Evolutionary conservation across 92 coral and sea anemone genomes (phyloP).

Genomic region (Bergia puertoricense): DNA sequence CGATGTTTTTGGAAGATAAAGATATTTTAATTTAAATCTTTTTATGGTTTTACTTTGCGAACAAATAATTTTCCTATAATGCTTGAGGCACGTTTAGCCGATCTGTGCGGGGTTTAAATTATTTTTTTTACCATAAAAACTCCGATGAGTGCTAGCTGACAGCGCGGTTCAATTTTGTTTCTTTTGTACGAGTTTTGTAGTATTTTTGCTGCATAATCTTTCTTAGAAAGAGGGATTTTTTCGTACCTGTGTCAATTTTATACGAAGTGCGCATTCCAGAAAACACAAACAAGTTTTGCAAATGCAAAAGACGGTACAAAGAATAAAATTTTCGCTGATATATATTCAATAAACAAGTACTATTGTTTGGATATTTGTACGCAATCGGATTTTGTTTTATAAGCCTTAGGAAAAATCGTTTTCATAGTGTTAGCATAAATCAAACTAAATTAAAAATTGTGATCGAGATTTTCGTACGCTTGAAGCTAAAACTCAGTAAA

Average conservation of each 20-base stretch:
- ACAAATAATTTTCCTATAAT: not conserved
- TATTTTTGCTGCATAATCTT: not conserved
- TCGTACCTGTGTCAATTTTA: not conserved
- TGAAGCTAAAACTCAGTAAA: too few species aligned
- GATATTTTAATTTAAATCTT: not conserved
- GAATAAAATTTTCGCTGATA: not conserved
- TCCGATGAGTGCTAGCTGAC: too few species aligned
- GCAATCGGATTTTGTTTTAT: not conserved
- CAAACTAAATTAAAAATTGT: too few species aligned
- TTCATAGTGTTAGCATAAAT: not conserved
- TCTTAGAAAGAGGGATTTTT: too few species aligned
- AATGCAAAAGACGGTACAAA: too few species aligned
- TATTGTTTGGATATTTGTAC: not conserved
- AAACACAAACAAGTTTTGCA: not conserved
- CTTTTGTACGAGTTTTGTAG: not conserved
- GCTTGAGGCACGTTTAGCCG: not conserved
- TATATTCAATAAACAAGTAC: not conserved
- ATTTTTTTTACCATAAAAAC: not conserved
- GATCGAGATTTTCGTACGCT: too few species aligned
- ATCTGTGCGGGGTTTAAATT: not conserved
- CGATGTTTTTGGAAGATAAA: not conserved
- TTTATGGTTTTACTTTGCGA: not conserved
- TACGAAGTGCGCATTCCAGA: not conserved
- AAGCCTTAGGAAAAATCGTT: not conserved
- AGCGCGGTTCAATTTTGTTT: not conserved